Percentiles rank a stretch among this genome's conserved stretches.
Evolutionary conservation across 2,888 invertebrate genomes (phyloP).

Genomic region (Cryptocephalus moraei): DNA sequence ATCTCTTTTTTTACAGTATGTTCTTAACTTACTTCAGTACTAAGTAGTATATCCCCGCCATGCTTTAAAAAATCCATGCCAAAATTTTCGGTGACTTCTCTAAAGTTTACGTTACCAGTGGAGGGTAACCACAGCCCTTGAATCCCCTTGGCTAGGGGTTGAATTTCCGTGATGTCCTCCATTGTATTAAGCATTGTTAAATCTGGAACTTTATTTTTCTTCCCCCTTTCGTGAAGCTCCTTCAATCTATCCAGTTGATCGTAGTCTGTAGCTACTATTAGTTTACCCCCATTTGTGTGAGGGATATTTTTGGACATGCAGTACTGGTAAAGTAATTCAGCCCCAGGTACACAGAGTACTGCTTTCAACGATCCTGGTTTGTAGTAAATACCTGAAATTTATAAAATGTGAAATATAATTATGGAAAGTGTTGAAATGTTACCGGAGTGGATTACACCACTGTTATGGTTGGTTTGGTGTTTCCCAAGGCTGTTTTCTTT

Average conservation of each 20-base stretch:
- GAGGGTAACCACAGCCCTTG: slow-evolving; percentile 65
- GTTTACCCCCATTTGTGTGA: slow-evolving; percentile 82
- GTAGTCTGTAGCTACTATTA: slow-evolving; percentile 72
- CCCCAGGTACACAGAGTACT: slow-evolving; percentile 79
- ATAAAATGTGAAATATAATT: neutral
- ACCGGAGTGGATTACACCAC: slow-evolving; percentile 92
- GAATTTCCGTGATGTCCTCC: slow-evolving; percentile 15
- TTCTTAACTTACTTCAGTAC: slow-evolving; percentile 53
- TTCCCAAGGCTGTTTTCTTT: slow-evolving; percentile 72
- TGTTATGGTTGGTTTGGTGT: slow-evolving; percentile 93
- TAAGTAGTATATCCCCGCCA: slow-evolving; percentile 64
- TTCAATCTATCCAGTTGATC: slow-evolving; percentile 59
- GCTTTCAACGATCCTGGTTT: slow-evolving; percentile 77
- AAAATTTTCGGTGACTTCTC: slow-evolving; percentile 65
- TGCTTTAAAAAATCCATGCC: slow-evolving; percentile 61
- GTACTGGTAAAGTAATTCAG: slow-evolving; percentile 68
- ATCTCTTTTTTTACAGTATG: neutral
- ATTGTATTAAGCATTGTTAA: slow-evolving; percentile 41
- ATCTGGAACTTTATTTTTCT: slow-evolving; percentile 44
- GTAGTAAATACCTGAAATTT: slow-evolving; percentile 66
- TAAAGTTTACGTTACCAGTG: slow-evolving; percentile 86
- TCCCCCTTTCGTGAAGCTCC: slow-evolving; percentile 47
- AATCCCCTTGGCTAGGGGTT: slow-evolving; percentile 43
- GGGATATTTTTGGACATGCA: slow-evolving; percentile 72
- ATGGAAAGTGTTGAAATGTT: neutral